Base-by-base conservation (phyloP, 2,113 vertebrate species). In the Triplophysa siluroides region DNA sequence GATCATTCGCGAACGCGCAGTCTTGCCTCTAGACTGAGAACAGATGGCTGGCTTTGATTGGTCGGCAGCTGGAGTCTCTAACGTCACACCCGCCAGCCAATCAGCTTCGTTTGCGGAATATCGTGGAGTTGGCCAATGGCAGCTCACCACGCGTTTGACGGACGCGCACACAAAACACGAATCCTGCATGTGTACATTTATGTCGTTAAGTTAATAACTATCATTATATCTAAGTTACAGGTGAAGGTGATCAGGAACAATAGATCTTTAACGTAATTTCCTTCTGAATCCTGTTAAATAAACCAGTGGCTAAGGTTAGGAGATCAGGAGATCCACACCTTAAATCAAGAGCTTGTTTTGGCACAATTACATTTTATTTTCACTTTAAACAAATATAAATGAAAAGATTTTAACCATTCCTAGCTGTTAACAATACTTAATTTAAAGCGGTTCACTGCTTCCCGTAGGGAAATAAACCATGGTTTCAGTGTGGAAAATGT, bases 21-120 rank as follows among this genome's bases (percentile, higher is more conserved):
- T 29, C 79, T 88, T 88, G 88, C 91, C 92, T 92, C 89, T 94
- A 81, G 79, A 56, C 87, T 91, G 90, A 23, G 91, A 92, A 93
- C 92, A 94, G 90, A 94, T 93, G 92, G 90, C 91, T 89, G 83
- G 29, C 79, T 83, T 78, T 88, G 82, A 94, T 94, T 94, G 93
- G 93, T 45, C 77, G 47, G 13, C 23, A 61, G 75, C 76, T 29
- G 3, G 2, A 87, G 62, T 12, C 83, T 86, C 87, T 82, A 89
- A 83, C 61, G 63, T 33, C 7, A 24, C 1, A 0, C 3, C 2
- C 1, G 0, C 38, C 2, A 10, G 43, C 92, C 91, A 93, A 93
- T 92, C 80, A 66, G 4, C 81, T 4, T 18, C 0, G 1, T 21
- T 29, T 33, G 0, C 1, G 24, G 41, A 64, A 13, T 38, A 11